Percentiles rank a stretch among this genome's conserved stretches.
phyloP scores from a whole-genome alignment of 2,888 invertebrate species.

The Mesoligia furuncula region DNA sequence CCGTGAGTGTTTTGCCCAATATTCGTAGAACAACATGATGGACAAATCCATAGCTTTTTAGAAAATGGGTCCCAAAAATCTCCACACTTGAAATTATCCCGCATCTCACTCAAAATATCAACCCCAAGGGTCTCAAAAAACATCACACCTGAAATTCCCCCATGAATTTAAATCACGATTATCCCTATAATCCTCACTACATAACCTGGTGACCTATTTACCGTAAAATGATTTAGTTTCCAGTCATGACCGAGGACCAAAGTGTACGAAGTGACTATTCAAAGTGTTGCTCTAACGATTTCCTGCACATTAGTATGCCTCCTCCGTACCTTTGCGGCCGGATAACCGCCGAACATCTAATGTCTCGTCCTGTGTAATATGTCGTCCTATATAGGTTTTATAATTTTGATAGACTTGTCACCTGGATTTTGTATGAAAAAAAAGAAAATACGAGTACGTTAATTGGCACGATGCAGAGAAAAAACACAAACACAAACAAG shows the following conservation, averaged over 20 bases:
- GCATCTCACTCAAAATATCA: background rate
- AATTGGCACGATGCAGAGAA: no score
- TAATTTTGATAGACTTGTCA: conserved; percentile 32
- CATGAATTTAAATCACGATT: conserved; percentile 57
- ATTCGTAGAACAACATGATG: background rate
- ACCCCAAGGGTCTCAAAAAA: conserved; percentile 24
- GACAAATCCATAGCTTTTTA: background rate
- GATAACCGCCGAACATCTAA: conserved; percentile 52
- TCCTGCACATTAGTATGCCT: conserved; percentile 63
- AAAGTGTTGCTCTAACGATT: conserved; percentile 66
- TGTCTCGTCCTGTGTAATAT: conserved; percentile 44
- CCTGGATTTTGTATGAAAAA: conserved; percentile 22
- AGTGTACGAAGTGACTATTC: conserved; percentile 59
- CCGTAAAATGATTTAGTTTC: conserved; percentile 64
- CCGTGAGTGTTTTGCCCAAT: background rate
- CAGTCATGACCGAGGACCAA: conserved; percentile 59
- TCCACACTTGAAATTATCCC: no score
- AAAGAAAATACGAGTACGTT: no score
- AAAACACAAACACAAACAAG: background rate
- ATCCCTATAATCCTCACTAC: conserved; percentile 29
- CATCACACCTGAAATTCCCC: conserved; percentile 39
- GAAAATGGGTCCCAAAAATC: background rate
- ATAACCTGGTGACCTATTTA: conserved; percentile 60
- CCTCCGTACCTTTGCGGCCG: conserved; percentile 39
- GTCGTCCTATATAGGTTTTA: conserved; percentile 30